Percentiles rank a stretch among this genome's conserved stretches.
phyloP scores from a whole-genome alignment of 2,888 invertebrate genomes.

The Ormyrus pomaceus region DNA sequence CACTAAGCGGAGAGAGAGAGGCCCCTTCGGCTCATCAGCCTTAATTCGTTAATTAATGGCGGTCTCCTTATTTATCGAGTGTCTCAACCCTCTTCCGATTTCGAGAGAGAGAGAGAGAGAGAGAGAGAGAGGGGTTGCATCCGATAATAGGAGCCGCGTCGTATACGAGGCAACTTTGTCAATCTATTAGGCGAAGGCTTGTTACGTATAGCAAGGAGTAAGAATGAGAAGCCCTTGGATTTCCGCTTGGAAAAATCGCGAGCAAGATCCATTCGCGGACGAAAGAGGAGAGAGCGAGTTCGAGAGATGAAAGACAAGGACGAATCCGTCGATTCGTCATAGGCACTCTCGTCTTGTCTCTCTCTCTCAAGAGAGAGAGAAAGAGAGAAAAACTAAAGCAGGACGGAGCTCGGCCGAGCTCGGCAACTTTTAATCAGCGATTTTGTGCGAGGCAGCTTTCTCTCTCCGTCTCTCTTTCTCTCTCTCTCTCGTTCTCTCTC shows the following conservation, averaged over 20 bases:
- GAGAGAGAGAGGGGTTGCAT: background rate
- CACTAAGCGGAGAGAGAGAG: slow-evolving; percentile 1
- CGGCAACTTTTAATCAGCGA: slow-evolving; percentile 15
- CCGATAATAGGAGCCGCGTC: no score
- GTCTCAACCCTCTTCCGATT: background rate
- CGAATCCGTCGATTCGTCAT: slow-evolving; percentile 36
- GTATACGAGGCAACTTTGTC: slow-evolving; percentile 18
- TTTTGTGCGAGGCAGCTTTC: background rate
- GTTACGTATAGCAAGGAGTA: background rate
- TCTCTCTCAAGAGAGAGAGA: no score
- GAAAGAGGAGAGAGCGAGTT: slow-evolving; percentile 16
- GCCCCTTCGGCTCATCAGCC: slow-evolving; percentile 11
- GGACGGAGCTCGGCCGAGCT: background rate
- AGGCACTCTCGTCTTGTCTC: background rate
- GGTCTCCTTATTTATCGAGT: slow-evolving; percentile 41
- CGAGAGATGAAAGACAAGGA: slow-evolving; percentile 40
- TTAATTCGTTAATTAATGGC: slow-evolving; percentile 44
- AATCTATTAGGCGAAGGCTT: slow-evolving; percentile 28
- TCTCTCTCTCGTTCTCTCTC: background rate
- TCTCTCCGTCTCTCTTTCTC: no score
- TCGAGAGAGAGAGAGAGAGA: slow-evolving; percentile 5
- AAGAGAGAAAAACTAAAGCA: no score
- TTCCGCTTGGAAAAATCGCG: slow-evolving; percentile 34
- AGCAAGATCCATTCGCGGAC: slow-evolving; percentile 44
- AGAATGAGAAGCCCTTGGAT: slow-evolving; percentile 30